phyloP scores from a whole-genome alignment of 2,113 vertebrate genomes.

The Osmerus mordax region DNA sequence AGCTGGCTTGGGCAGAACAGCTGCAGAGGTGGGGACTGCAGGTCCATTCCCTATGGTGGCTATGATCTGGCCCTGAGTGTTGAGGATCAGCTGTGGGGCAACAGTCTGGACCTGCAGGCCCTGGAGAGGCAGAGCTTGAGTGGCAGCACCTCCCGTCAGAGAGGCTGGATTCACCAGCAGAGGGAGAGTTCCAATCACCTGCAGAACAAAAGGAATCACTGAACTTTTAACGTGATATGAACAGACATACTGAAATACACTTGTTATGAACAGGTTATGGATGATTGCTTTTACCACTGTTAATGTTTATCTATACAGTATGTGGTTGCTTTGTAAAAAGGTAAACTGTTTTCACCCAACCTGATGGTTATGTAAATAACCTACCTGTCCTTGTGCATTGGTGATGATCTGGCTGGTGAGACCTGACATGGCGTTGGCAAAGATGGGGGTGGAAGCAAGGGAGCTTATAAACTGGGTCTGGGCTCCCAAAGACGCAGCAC shows the following conservation, averaged over 20 bases:
- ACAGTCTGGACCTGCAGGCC: conserved; percentile 87
- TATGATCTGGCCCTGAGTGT: conserved; percentile 92
- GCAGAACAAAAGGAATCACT: conserved; percentile 2
- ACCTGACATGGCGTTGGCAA: conserved; percentile 82
- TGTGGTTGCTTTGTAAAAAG: no score
- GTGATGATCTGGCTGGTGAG: conserved; percentile 91
- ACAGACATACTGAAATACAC: no score
- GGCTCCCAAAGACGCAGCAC: conserved; percentile 82
- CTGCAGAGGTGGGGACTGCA: conserved; percentile 68
- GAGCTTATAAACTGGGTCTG: conserved; percentile 91
- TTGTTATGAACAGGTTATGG: no score
- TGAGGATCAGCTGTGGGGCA: conserved; percentile 87
- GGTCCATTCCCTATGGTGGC: conserved; percentile 81
- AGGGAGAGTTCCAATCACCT: conserved; percentile 91
- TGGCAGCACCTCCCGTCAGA: conserved; percentile 58
- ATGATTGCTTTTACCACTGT: no score
- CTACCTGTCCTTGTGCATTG: conserved; percentile 92
- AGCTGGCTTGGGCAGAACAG: conserved; percentile 75
- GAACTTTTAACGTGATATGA: no score
- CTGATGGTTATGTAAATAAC: conserved; percentile 6
- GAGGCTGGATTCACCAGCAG: conserved; percentile 83
- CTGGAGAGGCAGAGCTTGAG: conserved; percentile 75
- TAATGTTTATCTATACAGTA: no score
- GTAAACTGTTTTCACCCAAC: no score
- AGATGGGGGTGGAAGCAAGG: conserved; percentile 83